Evolutionary conservation across 2,113 vertebrate genomes (phyloP).

Genomic region (Sciurus niger): DNA sequence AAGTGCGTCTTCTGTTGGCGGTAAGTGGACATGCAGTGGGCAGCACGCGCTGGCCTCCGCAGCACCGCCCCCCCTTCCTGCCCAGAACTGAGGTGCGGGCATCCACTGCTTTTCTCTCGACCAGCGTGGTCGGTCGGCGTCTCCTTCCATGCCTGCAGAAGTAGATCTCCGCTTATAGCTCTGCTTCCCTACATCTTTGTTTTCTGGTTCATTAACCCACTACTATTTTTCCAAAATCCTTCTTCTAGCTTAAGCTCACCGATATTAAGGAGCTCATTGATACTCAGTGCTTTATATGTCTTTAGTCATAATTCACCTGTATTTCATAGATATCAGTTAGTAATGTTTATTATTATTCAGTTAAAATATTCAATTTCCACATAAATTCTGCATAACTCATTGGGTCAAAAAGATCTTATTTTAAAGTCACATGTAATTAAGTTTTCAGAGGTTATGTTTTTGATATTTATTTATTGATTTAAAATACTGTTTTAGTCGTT

Average conservation of each 20-base stretch:
- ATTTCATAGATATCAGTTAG: background rate
- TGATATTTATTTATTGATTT: no score
- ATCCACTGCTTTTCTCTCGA: background rate
- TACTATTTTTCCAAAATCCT: background rate
- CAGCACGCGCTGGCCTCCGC: no score
- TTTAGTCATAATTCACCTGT: background rate
- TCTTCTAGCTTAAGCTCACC: background rate
- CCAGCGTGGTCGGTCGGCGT: background rate
- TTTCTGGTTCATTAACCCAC: conserved; percentile 29
- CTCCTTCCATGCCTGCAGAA: background rate
- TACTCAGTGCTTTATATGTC: background rate
- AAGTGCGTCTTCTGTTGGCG: conserved; percentile 99
- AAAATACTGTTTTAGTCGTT: no score
- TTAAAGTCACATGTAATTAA: background rate
- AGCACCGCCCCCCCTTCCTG: no score
- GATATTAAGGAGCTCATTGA: background rate
- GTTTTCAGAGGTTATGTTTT: background rate
- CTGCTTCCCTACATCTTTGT: background rate
- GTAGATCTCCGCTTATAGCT: background rate
- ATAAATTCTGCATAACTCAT: background rate
- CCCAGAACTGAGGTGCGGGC: background rate
- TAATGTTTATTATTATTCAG: background rate
- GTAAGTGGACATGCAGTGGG: conserved; percentile 83
- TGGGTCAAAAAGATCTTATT: background rate
- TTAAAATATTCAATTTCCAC: background rate